phyloP scores from a whole-genome alignment of 2,888 invertebrate genomes.

The Eugnorisma glareosa region DNA sequence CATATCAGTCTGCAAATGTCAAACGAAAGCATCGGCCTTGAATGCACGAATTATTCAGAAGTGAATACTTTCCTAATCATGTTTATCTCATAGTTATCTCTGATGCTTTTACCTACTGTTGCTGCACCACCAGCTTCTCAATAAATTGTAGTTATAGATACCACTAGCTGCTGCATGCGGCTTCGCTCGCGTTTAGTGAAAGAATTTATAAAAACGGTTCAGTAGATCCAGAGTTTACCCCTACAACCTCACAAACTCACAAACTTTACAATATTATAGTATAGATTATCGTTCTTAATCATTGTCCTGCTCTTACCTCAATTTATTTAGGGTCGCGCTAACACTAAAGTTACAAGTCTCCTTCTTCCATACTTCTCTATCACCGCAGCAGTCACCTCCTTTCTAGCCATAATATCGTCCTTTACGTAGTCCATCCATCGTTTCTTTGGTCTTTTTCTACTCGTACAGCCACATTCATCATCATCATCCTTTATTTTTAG shows the following conservation, averaged over 20 bases:
- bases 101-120: not conserved
- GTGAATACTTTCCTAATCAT: conserved; percentile 9
- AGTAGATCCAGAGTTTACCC: too few relatives aligned
- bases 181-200: too few relatives aligned
- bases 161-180: not conserved
- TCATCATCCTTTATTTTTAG: too few relatives aligned
- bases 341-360: not conserved
- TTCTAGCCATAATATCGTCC: not conserved
- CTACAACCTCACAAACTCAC: too few relatives aligned
- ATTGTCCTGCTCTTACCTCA: not conserved
- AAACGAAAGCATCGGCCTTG: conserved; percentile 34
- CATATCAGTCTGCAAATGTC: conserved; percentile 34
- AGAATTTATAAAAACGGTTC: too few relatives aligned
- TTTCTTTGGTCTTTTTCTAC: not conserved
- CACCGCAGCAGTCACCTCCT: not conserved
- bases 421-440: not conserved
- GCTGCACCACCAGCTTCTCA: not conserved
- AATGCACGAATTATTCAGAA: not conserved
- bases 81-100: not conserved
- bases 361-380: not conserved
- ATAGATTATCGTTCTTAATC: too few relatives aligned
- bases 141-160: not conserved
- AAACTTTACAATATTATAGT: too few relatives aligned
- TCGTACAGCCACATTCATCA: not conserved
- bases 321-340: not conserved